Conservation (phyloP, 2,797 vertebrate genomes). For the Centroberyx gerrardi region DNA sequence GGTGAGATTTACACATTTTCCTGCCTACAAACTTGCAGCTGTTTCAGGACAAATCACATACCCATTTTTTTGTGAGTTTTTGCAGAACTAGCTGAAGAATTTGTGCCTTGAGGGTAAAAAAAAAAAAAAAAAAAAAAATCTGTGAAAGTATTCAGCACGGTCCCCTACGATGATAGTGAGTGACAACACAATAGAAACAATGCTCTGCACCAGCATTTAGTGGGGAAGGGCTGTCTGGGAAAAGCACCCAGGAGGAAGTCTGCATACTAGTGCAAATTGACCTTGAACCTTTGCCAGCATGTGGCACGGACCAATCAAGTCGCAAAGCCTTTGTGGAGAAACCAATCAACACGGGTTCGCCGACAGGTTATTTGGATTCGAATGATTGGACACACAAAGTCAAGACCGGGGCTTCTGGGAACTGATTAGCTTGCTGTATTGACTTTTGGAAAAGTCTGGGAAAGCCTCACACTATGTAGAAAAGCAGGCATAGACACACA, state of each 20-base stretch:
- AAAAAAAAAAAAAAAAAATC: not conserved
- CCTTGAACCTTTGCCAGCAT: slow-evolving; percentile 49
- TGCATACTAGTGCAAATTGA: slow-evolving; percentile 23
- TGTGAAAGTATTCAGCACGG: not conserved
- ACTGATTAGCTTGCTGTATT: slow-evolving; percentile 44
- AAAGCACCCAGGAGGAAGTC: slow-evolving; percentile 41
- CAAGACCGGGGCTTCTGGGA: slow-evolving; percentile 57
- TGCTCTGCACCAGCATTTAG: slow-evolving; percentile 13
- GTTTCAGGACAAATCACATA: slow-evolving; percentile 8
- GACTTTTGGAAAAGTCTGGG: slow-evolving; percentile 55
- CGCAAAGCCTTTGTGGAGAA: not conserved
- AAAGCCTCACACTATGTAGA: slow-evolving; percentile 27
- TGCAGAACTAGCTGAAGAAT: slow-evolving; percentile 11
- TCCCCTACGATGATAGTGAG: slow-evolving; percentile 5
- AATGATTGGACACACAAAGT: slow-evolving; percentile 25
- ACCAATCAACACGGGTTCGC: slow-evolving; percentile 38
- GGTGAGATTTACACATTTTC: slow-evolving; percentile 4
- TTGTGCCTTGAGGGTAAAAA: not conserved
- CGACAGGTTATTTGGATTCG: slow-evolving; percentile 34
- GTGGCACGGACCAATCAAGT: slow-evolving; percentile 55
- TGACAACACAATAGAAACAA: slow-evolving; percentile 41
- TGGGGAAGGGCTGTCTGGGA: slow-evolving; percentile 37
- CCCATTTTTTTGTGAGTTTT: not conserved
- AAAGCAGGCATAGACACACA: slow-evolving; percentile 2
- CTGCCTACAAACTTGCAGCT: slow-evolving; percentile 17